Base-by-base conservation (phyloP, 2,797 vertebrate species). In the Characodon lateralis region DNA sequence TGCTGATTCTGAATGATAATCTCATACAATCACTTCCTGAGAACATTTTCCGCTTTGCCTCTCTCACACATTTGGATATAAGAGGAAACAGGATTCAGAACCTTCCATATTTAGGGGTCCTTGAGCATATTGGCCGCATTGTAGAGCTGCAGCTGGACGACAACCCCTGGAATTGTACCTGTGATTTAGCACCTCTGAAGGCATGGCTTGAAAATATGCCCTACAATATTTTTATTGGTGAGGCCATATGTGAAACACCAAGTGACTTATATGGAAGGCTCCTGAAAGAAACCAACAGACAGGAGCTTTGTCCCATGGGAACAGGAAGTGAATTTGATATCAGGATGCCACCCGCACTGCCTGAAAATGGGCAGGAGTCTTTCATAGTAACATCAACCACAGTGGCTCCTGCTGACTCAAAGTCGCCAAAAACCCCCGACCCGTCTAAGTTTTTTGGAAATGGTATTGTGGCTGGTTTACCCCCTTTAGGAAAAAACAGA, bases 201-300 rank as follows among this genome's bases (percentile, higher is more conserved):
- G 97, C 98, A 0, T 99, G 98, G 98, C 90, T 99, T 90, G 98
- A 99, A 94, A 99, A 99, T 89, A 99, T 99, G 98, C 98, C 98
- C 85, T 99, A 99, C 84, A 99, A 97, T 78, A 99, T 99, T 93
- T 99, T 98, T 86, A 99, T 99, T 9, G 98, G 98, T 1, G 98
- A 99, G 91, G 98, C 98, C 70, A 98, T 99, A 87, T 99, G 98
- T 63, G 98, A 99, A 91, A 99, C 97, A 0, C 98, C 98, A 26
- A 98, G 96, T 76, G 97, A 99, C 92, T 91, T 99, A 89, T 99
- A 99, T 0, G 98, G 98, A 70, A 95, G 98, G 84, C 96, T 98
- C 59, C 93, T 99, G 83, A 99, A 99, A 83, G 98, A 99, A 91
- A 99, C 98, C 80, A 99, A 97, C 89, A 99, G 98, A 78, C 97